Evolutionary conservation across 2,113 vertebrate species (phyloP).

Genomic region (Oceanodroma tethys): DNA sequence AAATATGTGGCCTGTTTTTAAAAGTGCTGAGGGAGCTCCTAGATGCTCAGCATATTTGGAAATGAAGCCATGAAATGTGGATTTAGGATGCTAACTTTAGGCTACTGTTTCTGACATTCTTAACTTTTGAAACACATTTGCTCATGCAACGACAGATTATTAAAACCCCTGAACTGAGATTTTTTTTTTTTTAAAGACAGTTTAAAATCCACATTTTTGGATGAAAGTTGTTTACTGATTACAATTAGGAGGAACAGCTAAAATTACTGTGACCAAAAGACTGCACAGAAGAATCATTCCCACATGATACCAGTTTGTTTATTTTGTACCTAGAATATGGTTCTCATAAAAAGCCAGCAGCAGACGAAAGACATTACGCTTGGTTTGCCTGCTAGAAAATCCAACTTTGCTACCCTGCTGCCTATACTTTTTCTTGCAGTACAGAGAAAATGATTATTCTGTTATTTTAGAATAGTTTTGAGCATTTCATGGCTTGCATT

Average conservation of each 20-base stretch:
- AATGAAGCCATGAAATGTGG: slow-evolving; percentile 54
- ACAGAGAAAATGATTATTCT: neutral
- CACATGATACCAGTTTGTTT: neutral
- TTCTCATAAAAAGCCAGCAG: slow-evolving; percentile 18
- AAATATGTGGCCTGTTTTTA: neutral
- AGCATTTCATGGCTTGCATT: neutral
- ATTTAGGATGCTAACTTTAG: slow-evolving; percentile 60
- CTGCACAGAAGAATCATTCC: neutral
- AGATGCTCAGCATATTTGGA: slow-evolving; percentile 44
- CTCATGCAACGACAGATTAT: neutral
- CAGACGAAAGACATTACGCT: neutral
- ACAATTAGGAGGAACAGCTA: neutral
- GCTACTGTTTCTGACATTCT: slow-evolving; percentile 57
- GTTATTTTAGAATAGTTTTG: slow-evolving; percentile 16
- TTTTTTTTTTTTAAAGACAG: neutral
- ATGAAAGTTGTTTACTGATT: neutral
- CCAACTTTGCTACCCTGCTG: neutral
- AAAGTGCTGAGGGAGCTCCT: neutral
- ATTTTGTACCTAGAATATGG: slow-evolving; percentile 10
- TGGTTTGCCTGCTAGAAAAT: neutral
- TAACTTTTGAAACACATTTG: slow-evolving; percentile 2
- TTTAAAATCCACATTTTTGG: neutral
- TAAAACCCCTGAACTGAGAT: neutral
- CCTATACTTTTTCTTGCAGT: neutral
- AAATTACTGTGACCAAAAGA: neutral